phyloP scores from a whole-genome alignment of 2,888 invertebrate genomes.

The Brenthis ino region DNA sequence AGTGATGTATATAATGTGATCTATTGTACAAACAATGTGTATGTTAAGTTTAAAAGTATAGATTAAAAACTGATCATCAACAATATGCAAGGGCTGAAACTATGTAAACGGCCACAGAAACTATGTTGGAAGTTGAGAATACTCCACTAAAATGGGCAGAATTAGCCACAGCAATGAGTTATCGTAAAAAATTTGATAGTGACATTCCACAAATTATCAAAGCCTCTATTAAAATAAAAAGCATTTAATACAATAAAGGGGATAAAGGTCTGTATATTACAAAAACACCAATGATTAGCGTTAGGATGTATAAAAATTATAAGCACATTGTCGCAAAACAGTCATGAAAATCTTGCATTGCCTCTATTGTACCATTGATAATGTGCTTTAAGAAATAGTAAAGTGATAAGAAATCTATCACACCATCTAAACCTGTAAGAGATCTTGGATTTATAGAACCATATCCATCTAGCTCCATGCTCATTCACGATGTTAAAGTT shows the following conservation, averaged over 20 bases:
- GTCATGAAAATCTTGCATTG: constrained; percentile 30
- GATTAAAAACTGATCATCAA: constrained; percentile 22
- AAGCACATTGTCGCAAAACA: constrained; percentile 32
- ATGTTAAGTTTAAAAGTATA: constrained; percentile 16
- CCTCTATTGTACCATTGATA: constrained; percentile 34
- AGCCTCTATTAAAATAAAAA: constrained; percentile 35
- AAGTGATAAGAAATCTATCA: constrained; percentile 36
- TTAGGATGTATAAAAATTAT: constrained; percentile 27
- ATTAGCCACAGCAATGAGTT: constrained; percentile 35
- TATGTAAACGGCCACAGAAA: constrained; percentile 20
- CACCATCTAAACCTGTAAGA: constrained; percentile 36
- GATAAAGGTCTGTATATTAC: constrained; percentile 30
- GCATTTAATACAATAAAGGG: constrained; percentile 29
- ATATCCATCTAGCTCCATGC: constrained; percentile 40
- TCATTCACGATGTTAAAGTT: constrained; percentile 37
- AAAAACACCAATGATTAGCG: constrained; percentile 34
- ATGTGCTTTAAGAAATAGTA: constrained; percentile 35
- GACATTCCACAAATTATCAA: constrained; percentile 35
- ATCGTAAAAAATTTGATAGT: constrained; percentile 29
- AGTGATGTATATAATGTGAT: constrained; percentile 12
- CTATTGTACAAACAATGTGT: constrained; percentile 21
- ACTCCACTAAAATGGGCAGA: constrained; percentile 27
- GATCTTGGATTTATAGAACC: constrained; percentile 28
- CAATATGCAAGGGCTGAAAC: constrained; percentile 20
- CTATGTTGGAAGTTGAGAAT: constrained; percentile 11